Evolutionary conservation across 2,797 vertebrate species (phyloP), one percentile per base, ranked within the genome.

Genomic region (Siniperca undulata): DNA sequence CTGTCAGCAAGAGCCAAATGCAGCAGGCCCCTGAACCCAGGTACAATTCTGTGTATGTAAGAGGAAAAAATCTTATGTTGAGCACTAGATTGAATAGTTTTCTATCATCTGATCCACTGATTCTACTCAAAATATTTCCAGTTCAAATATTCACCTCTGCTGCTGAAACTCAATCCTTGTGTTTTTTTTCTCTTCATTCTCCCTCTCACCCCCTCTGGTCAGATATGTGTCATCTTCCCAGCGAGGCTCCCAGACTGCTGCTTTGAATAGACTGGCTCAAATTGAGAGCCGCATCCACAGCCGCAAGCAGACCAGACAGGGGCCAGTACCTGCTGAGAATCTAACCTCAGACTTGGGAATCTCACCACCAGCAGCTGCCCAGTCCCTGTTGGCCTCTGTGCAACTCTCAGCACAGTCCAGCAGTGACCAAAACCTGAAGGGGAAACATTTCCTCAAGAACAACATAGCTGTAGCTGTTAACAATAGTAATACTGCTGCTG

Each of bases 201-300:
- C 17, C 38, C n/a, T 70, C 59, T 64, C 17, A 17, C 11, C 48
- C 7, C n/a, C 24, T 78, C 62, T 68, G 34, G 2, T 72, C 81
- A 93, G 94, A 72, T 61, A 53, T 40, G 79, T 72, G 74, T 50
- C 91, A 2, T 81, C 86, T 5, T 85, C 77, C 1, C 82, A 87
- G 61, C 77, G 3, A 5, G 38, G 86, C 69, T 91, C 92, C 36
- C 94, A 94, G 82, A 86, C 88, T 2, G 81, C 87, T 9, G 93
- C 92, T n/a, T 70, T 97, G 36, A 93, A 46, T 14, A 95, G 88
- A 61, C 92, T 95, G 69, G 96, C 95, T 0, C 92, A 94, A 17
- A 94, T 97, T 0, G 97, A 98, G 81, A 95, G 85, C 62, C 95
- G 84, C 77, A 81, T 97, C 78, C 64, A 53, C 77, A 88, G 52